Percentiles rank a stretch among this genome's conserved stretches.
Evolutionary conservation across 2,888 invertebrate genomes (phyloP).

Genomic region (Tipula helvola): DNA sequence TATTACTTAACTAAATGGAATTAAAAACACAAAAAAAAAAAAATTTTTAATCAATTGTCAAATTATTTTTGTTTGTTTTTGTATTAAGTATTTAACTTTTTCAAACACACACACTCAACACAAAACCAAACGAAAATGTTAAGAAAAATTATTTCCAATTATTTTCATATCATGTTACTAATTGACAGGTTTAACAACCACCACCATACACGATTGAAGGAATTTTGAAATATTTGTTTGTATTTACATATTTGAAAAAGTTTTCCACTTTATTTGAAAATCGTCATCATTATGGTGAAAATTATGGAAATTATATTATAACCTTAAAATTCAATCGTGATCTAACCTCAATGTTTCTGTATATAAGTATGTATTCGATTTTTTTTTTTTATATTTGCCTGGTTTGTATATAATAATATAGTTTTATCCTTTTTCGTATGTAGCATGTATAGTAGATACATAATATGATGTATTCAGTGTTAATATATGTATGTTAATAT

Average conservation of each 20-base stretch:
- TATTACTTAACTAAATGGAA: background rate
- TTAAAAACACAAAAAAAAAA: background rate
- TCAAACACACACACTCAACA: background rate
- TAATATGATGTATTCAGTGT: background rate
- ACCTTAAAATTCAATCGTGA: background rate
- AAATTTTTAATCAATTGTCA: background rate
- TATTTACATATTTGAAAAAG: background rate
- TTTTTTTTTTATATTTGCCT: background rate
- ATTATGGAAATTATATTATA: background rate
- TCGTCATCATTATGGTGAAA: background rate
- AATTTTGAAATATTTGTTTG: background rate
- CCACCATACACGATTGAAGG: background rate
- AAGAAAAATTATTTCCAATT: background rate
- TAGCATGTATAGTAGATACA: background rate
- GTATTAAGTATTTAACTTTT: background rate
- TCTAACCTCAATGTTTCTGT: background rate
- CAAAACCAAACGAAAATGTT: background rate
- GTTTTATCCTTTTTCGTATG: background rate
- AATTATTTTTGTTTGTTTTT: background rate
- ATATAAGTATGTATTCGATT: background rate
- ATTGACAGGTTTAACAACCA: background rate
- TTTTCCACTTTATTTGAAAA: background rate
- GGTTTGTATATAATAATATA: background rate
- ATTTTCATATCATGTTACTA: background rate
- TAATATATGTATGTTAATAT: background rate